Percentiles rank a stretch among this genome's conserved stretches.
These are phyloP conservation scores for Chloebia gouldiae DNA, from an alignment of 2,113 vertebrate genomes.

Conservation along the genomic window DNA sequence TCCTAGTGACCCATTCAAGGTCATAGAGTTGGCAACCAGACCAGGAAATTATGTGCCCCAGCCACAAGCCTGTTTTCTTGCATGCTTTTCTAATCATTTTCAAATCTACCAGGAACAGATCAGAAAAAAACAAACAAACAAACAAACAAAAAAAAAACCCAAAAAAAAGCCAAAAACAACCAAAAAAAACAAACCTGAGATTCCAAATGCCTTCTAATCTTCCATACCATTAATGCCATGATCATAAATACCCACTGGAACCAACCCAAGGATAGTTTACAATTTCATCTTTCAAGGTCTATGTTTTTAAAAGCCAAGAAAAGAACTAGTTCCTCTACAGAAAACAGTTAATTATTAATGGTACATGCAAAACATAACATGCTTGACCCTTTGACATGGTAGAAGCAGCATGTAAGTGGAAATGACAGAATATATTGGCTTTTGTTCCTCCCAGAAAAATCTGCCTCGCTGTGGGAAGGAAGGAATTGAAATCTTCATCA, in stretches of 20 bases:
- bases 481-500: neutral
- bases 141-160: too few relatives aligned
- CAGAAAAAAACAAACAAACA: neutral
- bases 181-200: neutral
- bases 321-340: neutral
- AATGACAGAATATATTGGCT: neutral
- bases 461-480: neutral
- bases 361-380: neutral
- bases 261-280: neutral
- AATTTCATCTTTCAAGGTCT: neutral
- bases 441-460: neutral
- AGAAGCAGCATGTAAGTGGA: neutral
- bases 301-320: neutral
- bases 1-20: neutral
- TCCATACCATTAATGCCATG: neutral
- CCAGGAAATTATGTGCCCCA: constrained; percentile 1
- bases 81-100: neutral
- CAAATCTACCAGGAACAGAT: neutral
- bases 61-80: neutral
- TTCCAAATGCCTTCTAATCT: constrained; percentile 31
- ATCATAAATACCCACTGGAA: neutral
- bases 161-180: neutral
- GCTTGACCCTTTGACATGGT: neutral
- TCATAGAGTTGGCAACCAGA: neutral
- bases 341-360: constrained; percentile 40